Base-by-base conservation (phyloP, 2,113 vertebrate species). In the Microcebus tavaratra region DNA sequence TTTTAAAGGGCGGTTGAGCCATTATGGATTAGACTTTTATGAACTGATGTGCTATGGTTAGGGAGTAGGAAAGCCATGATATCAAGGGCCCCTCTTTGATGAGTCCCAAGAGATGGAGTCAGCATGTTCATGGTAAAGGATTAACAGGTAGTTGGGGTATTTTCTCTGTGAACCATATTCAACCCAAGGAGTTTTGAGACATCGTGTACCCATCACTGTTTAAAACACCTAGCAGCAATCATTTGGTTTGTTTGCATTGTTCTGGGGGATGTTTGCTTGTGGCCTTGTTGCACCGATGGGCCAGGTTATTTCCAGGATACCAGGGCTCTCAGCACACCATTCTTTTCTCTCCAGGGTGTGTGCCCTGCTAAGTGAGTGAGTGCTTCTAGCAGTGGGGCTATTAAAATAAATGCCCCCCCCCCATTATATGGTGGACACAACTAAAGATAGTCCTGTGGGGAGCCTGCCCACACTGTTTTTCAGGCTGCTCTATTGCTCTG, bases 191-290 rank as follows among this genome's bases (percentile, higher is more conserved):
- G 31, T 67, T 70, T 57, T 12, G 93, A 91, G 78, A 97, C 93
- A 59, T 27, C 0, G 7, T 45, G 86, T 97, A 65, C 93, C 79
- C 91, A 7, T 92, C 57, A 68, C 31, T 89, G 55, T 84, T 67
- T 29, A 31, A 76, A 86, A 86, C 1, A 6, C 50, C 48, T 27
- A 2, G 14, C 70, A 27, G 63, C 48, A 42, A 81, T 59, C 15
- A 25, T 36, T 55, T 61, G 84, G 57, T 55, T 94, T 95, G 95
- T 97, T 97, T 97, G 94, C 85, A n/a, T 84, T 85, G 48, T 68
- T 90, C n/a, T 27, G 67, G 59, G 78, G 29, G 20, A 13, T 97
- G 85, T 97, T 96, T 95, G 96, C 90, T 61, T 53, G 11, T 42
- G 61, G 57, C 67, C 94, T 57, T 75, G 72, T 63, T 92, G 53